Conservation (phyloP, 2,888 invertebrate species). For the Athripsodes cinereus region DNA sequence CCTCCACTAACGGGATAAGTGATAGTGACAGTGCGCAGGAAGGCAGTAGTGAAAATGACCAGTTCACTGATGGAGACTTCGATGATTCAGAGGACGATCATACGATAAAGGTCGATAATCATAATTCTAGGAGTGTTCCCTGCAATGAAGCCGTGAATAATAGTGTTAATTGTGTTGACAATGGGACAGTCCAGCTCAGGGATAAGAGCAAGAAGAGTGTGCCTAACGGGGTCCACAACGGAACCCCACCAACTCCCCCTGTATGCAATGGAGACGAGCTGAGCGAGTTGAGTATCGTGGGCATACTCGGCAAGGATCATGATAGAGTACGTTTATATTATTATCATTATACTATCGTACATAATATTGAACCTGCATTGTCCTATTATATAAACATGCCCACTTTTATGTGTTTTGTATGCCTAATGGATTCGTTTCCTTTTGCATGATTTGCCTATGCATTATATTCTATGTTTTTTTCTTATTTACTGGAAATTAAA, state of each 20-base stretch:
- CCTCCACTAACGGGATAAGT: not conserved
- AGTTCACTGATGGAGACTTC: constrained; percentile 47
- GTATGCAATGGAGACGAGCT: constrained; percentile 36
- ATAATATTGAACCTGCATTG: no score
- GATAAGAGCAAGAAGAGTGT: constrained; percentile 27
- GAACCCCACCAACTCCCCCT: not conserved
- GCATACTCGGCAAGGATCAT: constrained; percentile 49
- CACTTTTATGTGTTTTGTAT: no score
- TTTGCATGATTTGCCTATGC: no score
- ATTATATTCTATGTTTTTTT: no score
- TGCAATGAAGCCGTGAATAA: constrained; percentile 41
- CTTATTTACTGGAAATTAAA: no score
- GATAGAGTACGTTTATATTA: constrained; percentile 42
- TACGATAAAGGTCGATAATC: constrained; percentile 7
- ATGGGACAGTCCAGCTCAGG: constrained; percentile 9
- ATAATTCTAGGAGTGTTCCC: constrained; percentile 26
- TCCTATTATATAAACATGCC: no score
- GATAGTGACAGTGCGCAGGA: constrained; percentile 2
- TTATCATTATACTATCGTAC: not conserved
- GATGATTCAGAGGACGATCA: constrained; percentile 39
- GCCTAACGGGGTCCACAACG: constrained; percentile 16
- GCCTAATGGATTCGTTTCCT: no score
- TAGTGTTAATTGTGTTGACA: not conserved
- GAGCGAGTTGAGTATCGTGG: constrained; percentile 47
- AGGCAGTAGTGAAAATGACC: constrained; percentile 30